Conservation (phyloP, 2,888 invertebrate genomes). For the Stramonita haemastoma region DNA sequence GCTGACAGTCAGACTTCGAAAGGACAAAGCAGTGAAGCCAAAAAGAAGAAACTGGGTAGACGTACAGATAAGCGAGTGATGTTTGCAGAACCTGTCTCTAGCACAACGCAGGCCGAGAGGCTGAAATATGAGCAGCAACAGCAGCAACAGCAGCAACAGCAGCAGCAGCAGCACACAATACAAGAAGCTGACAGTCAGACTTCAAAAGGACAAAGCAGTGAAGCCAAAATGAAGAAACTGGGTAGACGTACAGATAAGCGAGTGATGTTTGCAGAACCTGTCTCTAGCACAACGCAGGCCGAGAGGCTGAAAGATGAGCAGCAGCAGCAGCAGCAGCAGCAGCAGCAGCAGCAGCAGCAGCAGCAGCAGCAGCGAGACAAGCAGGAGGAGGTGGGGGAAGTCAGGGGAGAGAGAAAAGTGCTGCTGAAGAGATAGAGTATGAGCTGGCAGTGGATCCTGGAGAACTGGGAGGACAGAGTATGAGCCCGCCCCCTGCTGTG, state of each 20-base stretch:
- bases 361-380: not conserved
- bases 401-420: not conserved
- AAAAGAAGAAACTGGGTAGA: not conserved
- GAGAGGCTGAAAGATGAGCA: not conserved
- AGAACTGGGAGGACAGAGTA: not conserved
- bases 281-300: not conserved
- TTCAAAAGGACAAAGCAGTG: not conserved
- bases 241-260: not conserved
- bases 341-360: too few relatives aligned
- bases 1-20: not conserved
- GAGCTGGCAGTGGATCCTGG: not conserved
- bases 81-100: not conserved
- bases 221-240: not conserved
- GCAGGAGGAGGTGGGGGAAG: not conserved
- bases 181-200: not conserved
- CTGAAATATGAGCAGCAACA: not conserved
- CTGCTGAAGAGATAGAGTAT: not conserved
- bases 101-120: not conserved
- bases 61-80: not conserved
- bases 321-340: too few relatives aligned
- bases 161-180: not conserved
- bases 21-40: not conserved
- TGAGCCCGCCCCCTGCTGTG: not conserved
- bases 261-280: not conserved
- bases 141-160: too few relatives aligned